phyloP scores from a whole-genome alignment of 2,888 invertebrate species.

The Chromoteleia sp. region DNA sequence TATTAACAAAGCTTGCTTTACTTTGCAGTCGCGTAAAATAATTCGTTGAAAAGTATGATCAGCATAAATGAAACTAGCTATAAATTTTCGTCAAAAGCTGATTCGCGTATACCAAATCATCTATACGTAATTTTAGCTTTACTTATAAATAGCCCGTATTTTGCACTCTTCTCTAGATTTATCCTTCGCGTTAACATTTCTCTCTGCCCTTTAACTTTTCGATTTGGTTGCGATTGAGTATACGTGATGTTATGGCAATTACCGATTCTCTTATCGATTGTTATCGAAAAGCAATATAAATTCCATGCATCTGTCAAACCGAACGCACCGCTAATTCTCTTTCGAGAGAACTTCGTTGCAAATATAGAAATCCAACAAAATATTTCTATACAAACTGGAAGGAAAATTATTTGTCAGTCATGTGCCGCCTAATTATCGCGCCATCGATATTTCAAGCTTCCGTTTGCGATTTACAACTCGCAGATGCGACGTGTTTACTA shows the following conservation, averaged over 20 bases:
- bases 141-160: slow-evolving; percentile 75
- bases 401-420: no score
- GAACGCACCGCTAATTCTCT: not conserved
- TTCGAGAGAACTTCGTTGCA: not conserved
- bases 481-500: slow-evolving; percentile 39
- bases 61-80: slow-evolving; percentile 9
- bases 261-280: no score
- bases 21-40: not conserved
- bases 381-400: not conserved
- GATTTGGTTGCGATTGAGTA: not conserved
- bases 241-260: slow-evolving; percentile 21
- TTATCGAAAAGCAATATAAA: slow-evolving; percentile 31
- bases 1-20: not conserved
- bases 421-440: slow-evolving; percentile 2
- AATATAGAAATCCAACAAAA: not conserved
- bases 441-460: slow-evolving; percentile 11
- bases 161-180: slow-evolving; percentile 33
- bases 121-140: slow-evolving; percentile 73
- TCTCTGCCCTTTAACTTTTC: not conserved
- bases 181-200: slow-evolving; percentile 13
- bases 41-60: slow-evolving; percentile 6
- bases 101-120: slow-evolving; percentile 47
- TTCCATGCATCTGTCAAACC: slow-evolving; percentile 7
- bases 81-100: slow-evolving; percentile 40
- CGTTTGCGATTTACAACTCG: slow-evolving; percentile 4